Percentiles rank a stretch among this genome's conserved stretches.
These are phyloP conservation scores for Zootermopsis nevadensis DNA, from an alignment of 2,888 invertebrate species.

Conservation along the genomic window DNA sequence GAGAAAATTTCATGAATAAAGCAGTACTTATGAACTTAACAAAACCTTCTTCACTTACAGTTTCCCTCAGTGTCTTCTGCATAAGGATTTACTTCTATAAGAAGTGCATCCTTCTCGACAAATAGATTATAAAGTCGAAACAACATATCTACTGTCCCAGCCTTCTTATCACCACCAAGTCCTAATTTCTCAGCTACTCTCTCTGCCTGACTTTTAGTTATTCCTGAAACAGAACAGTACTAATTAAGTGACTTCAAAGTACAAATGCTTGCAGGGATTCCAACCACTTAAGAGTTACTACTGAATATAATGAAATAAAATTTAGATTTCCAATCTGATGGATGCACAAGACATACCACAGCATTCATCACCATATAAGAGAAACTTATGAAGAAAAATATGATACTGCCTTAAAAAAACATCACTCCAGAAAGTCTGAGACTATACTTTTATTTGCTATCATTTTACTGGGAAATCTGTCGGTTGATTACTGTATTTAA, in stretches of 20 bases:
- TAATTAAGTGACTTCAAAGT: neutral
- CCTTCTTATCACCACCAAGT: slow-evolving; percentile 71
- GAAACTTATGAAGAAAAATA: no score
- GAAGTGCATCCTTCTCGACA: slow-evolving; percentile 86
- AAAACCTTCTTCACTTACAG: slow-evolving; percentile 66
- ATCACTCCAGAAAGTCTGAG: no score
- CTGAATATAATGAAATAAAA: neutral
- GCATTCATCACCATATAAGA: no score
- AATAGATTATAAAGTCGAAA: slow-evolving; percentile 88
- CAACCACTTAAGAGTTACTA: neutral
- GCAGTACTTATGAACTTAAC: no score
- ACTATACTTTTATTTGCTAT: no score
- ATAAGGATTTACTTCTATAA: slow-evolving; percentile 95
- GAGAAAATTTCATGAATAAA: no score
- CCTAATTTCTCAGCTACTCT: slow-evolving; percentile 83
- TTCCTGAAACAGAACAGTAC: slow-evolving; percentile 55
- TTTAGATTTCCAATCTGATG: neutral
- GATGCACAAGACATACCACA: no score
- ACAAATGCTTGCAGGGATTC: neutral
- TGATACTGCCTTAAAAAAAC: no score
- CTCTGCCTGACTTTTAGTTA: slow-evolving; percentile 79
- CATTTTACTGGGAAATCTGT: no score
- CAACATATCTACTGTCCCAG: slow-evolving; percentile 80
- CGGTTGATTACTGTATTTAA: no score
- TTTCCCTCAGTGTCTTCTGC: slow-evolving; percentile 88